phyloP scores from a whole-genome alignment of 2,888 invertebrate species.

The Imbricaverruca yamaguchii region DNA sequence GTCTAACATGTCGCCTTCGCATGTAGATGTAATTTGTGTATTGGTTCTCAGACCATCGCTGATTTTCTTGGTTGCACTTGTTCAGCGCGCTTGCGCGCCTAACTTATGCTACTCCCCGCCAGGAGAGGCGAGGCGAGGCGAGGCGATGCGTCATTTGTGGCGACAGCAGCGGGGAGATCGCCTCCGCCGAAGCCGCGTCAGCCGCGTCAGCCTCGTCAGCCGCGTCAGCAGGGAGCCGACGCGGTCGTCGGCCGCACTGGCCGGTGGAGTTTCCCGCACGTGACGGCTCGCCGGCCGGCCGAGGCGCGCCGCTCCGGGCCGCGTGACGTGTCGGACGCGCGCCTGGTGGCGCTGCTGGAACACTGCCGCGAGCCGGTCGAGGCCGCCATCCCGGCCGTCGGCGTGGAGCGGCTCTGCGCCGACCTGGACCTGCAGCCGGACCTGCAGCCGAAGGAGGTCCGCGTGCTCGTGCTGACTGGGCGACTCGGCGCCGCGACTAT shows the following conservation, averaged over 20 bases:
- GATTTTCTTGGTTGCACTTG: not conserved
- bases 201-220: not conserved
- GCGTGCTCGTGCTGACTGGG: slow-evolving; percentile 86
- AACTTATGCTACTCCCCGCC: not conserved
- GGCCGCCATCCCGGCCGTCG: slow-evolving; percentile 82
- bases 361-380: slow-evolving; percentile 75
- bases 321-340: slow-evolving; percentile 1
- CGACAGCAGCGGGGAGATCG: not conserved
- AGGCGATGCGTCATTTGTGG: too few relatives aligned
- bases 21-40: not conserved
- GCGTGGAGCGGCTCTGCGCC: slow-evolving; percentile 81
- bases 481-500: slow-evolving; percentile 89
- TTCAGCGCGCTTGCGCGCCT: not conserved
- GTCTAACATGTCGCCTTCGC: too few relatives aligned
- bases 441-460: slow-evolving; percentile 85
- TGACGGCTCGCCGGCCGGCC: not conserved
- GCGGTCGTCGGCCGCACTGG: not conserved
- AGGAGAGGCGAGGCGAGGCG: not conserved
- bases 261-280: not conserved
- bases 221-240: not conserved
- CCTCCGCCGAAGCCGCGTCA: not conserved
- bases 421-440: slow-evolving; percentile 85
- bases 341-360: slow-evolving; percentile 56
- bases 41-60: not conserved
- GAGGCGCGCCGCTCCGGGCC: slow-evolving; percentile 3